A percentile compares a stretch with the other conserved stretches of the same genome.
Evolutionary conservation across 37 sponge, comb jelly and placozoan species (phyloP).

Genomic region (Mnemiopsis leidyi): DNA sequence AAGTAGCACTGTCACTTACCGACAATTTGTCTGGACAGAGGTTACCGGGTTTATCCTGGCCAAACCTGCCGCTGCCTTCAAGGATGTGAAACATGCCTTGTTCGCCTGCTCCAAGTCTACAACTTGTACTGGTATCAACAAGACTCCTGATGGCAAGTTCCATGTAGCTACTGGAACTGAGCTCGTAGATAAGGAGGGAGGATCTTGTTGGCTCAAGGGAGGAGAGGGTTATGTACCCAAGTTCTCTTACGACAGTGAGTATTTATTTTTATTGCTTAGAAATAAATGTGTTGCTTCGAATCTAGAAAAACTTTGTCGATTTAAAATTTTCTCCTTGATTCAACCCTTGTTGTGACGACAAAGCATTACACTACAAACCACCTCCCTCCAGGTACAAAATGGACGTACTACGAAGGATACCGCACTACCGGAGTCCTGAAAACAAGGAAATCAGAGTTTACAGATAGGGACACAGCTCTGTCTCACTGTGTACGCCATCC

Average conservation of each 20-base stretch:
- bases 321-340: too few relatives aligned
- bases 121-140: not conserved
- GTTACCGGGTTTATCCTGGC: not conserved
- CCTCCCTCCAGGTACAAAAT: not conserved
- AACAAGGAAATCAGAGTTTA: not conserved
- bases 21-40: not conserved
- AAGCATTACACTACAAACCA: too few relatives aligned
- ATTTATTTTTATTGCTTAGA: not conserved
- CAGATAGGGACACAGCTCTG: slow-evolving; percentile 9
- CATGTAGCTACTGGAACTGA: not conserved
- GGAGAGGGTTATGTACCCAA: not conserved
- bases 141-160: not conserved
- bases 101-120: slow-evolving; percentile 8
- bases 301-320: not conserved
- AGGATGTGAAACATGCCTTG: not conserved
- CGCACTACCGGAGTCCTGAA: not conserved
- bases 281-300: too few relatives aligned
- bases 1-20: not conserved
- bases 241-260: slow-evolving; percentile 18
- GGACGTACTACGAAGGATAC: slow-evolving; percentile 4
- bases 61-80: not conserved
- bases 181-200: not conserved
- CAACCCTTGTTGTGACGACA: too few relatives aligned
- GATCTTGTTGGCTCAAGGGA: not conserved
- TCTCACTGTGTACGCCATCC: not conserved